These are phyloP conservation scores for Toxostoma redivivum DNA, from an alignment of 2,113 vertebrate species.

Conservation along the genomic window DNA sequence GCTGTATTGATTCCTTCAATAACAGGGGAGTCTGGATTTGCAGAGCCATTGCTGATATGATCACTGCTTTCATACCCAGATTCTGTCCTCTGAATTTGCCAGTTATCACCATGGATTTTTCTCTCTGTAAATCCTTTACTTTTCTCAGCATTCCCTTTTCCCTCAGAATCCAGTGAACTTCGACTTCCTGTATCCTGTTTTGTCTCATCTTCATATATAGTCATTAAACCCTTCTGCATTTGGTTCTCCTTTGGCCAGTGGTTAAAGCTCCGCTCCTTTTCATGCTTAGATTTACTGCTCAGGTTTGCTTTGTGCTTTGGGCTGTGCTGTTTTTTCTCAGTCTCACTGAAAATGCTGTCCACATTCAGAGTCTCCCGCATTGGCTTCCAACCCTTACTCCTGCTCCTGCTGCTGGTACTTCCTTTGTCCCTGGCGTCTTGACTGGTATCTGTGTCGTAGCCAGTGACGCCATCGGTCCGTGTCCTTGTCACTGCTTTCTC, in stretches of 20 bases:
- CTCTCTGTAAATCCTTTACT: constrained; percentile 67
- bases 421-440: constrained; percentile 82
- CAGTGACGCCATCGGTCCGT: constrained; percentile 67
- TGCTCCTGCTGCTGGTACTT: constrained; percentile 65
- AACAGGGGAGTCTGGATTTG: constrained; percentile 82
- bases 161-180: constrained; percentile 82
- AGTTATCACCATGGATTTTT: constrained; percentile 75
- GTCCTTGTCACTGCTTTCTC: constrained; percentile 38
- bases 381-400: constrained; percentile 83
- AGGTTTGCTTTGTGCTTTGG: constrained; percentile 71
- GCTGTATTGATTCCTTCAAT: constrained; percentile 71
- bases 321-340: constrained; percentile 80
- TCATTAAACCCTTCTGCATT: constrained; percentile 87
- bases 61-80: constrained; percentile 95
- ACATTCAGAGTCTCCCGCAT: constrained; percentile 90
- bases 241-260: constrained; percentile 76
- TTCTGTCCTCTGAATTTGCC: constrained; percentile 91
- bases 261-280: constrained; percentile 66
- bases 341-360: constrained; percentile 88
- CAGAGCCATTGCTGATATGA: constrained; percentile 86
- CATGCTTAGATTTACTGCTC: constrained; percentile 61
- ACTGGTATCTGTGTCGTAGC: constrained; percentile 90
- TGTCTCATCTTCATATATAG: constrained; percentile 93
- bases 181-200: constrained; percentile 83
- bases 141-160: constrained; percentile 76